Percentiles rank a stretch among this genome's conserved stretches.
Evolutionary conservation across 2,888 invertebrate species (phyloP).

Genomic region (Eupeodes luniger): DNA sequence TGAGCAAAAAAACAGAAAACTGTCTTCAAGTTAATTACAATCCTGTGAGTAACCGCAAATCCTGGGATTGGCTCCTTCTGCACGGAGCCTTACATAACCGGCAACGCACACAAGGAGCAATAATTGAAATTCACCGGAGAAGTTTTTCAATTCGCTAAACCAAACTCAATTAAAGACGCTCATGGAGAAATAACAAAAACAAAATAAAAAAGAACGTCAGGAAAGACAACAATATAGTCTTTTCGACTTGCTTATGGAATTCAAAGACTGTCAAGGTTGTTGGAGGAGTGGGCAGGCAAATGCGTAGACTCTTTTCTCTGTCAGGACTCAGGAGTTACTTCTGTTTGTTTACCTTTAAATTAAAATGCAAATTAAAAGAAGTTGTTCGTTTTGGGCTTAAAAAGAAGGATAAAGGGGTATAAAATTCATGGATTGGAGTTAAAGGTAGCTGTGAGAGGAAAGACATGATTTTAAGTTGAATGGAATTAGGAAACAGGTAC

Average conservation of each 20-base stretch:
- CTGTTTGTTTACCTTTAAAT: constrained; percentile 76
- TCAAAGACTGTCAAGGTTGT: constrained; percentile 18
- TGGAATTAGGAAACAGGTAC: not conserved
- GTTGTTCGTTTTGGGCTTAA: constrained; percentile 63
- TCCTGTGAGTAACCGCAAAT: constrained; percentile 73
- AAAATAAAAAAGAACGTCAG: not conserved
- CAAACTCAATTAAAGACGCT: constrained; percentile 74
- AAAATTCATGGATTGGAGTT: not conserved
- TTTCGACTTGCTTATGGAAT: constrained; percentile 36
- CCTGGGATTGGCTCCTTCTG: constrained; percentile 64
- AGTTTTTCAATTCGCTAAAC: constrained; percentile 74
- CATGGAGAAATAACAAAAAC: not conserved
- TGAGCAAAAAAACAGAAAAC: constrained; percentile 25
- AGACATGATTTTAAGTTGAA: no score
- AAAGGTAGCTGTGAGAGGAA: not conserved
- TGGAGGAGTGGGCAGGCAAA: not conserved
- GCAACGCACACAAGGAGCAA: constrained; percentile 48
- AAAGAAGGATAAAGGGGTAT: constrained; percentile 14
- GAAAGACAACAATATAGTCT: constrained; percentile 62
- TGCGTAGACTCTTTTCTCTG: constrained; percentile 11
- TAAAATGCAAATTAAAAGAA: constrained; percentile 76
- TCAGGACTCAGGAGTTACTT: constrained; percentile 65
- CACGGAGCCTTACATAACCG: constrained; percentile 48
- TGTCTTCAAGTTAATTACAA: constrained; percentile 74
- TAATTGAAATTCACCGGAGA: constrained; percentile 76